A percentile compares a stretch with the other conserved stretches of the same genome.
These are phyloP conservation scores for Todus mexicanus DNA, from an alignment of 2,797 vertebrate species.

Conservation along the genomic window DNA sequence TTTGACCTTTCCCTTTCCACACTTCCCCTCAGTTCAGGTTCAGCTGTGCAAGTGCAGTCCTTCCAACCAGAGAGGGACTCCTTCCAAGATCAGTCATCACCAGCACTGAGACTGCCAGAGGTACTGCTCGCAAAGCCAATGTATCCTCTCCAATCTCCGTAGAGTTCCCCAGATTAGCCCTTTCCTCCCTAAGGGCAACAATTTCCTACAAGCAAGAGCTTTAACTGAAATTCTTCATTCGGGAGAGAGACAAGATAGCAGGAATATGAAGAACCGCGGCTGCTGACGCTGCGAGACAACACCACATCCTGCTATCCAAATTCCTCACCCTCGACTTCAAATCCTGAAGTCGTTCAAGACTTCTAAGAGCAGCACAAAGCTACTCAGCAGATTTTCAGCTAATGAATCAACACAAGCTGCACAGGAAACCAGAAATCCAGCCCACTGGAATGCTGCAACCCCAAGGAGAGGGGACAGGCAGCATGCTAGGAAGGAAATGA, in stretches of 20 bases:
- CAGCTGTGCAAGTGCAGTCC: constrained; percentile 2
- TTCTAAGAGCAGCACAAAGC: constrained; percentile 45
- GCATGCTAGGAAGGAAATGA: constrained; percentile 36
- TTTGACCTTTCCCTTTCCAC: constrained; percentile 12
- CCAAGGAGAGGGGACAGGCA: neutral
- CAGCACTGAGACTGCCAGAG: neutral
- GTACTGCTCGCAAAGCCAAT: constrained; percentile 6
- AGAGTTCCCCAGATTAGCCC: constrained; percentile 15
- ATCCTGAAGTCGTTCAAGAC: constrained; percentile 1
- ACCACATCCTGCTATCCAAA: constrained; percentile 37
- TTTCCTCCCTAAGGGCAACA: constrained; percentile 10
- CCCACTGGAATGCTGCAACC: constrained; percentile 53
- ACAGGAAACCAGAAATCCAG: constrained; percentile 62
- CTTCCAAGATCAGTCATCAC: constrained; percentile 46
- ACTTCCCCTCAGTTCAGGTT: neutral
- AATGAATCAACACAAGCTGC: constrained; percentile 54
- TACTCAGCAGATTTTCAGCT: constrained; percentile 54
- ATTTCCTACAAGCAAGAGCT: constrained; percentile 28
- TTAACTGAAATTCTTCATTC: neutral
- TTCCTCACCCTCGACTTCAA: constrained; percentile 27
- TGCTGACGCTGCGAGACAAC: neutral
- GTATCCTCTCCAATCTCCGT: constrained; percentile 22
- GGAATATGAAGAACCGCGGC: neutral
- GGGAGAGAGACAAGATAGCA: neutral
- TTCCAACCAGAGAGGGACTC: neutral